A percentile compares a stretch with the other conserved stretches of the same genome.
Evolutionary conservation across 1,140 invertebrate genomes (phyloP).

Genomic region (Anastrepha ludens): DNA sequence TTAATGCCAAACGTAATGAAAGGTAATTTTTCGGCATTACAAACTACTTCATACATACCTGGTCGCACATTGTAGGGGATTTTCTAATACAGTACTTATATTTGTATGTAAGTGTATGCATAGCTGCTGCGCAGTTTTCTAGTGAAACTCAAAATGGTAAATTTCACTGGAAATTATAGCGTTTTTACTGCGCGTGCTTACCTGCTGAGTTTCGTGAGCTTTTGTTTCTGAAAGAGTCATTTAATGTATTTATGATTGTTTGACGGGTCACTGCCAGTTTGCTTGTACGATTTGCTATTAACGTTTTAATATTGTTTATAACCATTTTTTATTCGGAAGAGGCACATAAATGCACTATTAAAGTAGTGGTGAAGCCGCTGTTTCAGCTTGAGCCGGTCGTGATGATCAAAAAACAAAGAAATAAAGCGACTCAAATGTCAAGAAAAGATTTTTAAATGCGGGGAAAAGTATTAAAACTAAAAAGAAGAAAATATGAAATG

Average conservation of each 20-base stretch:
- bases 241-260: constrained; percentile 45
- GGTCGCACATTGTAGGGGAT: too few species aligned
- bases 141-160: background rate
- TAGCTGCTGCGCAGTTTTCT: background rate
- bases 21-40: constrained; percentile 11
- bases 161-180: constrained; percentile 36
- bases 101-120: background rate
- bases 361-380: background rate
- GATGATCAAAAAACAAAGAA: background rate
- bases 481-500: background rate
- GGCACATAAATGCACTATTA: background rate
- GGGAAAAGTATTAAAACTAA: background rate
- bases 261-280: background rate
- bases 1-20: background rate
- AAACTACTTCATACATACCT: background rate
- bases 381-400: background rate
- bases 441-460: background rate
- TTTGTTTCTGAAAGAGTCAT: constrained; percentile 21
- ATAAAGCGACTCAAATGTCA: background rate
- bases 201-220: constrained; percentile 10
- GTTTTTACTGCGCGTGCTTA: constrained; percentile 5
- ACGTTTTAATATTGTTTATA: background rate
- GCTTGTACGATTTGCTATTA: background rate
- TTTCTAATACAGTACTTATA: background rate
- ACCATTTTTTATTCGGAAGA: background rate